Conservation (phyloP, 2,797 vertebrate genomes). For the Limnodromus scolopaceus region DNA sequence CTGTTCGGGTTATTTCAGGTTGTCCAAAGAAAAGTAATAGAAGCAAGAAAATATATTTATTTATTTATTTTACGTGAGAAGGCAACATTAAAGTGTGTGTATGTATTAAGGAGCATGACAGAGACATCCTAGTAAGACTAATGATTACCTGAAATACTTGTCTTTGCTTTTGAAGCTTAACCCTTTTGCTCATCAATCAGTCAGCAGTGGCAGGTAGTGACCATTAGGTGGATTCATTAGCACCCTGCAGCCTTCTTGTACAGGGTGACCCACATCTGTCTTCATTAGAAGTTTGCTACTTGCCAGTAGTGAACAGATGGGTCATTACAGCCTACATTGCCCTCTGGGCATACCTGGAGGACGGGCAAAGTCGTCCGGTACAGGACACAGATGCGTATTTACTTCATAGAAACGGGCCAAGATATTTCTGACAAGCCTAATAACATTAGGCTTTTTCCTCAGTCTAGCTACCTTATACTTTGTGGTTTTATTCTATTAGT, state of each 20-base stretch:
- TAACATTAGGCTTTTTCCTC: neutral
- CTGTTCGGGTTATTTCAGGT: slow-evolving; percentile 31
- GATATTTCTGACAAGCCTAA: slow-evolving; percentile 8
- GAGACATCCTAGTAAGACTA: slow-evolving; percentile 58
- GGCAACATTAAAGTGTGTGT: slow-evolving; percentile 29
- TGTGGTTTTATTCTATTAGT: slow-evolving; percentile 14
- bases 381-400: slow-evolving; percentile 59
- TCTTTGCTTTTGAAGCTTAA: slow-evolving; percentile 78
- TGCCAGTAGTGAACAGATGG: slow-evolving; percentile 92
- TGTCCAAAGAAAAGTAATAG: slow-evolving; percentile 11
- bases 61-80: neutral
- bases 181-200: slow-evolving; percentile 80
- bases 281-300: slow-evolving; percentile 93
- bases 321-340: slow-evolving; percentile 86
- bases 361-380: slow-evolving; percentile 76
- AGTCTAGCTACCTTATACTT: neutral
- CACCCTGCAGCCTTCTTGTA: slow-evolving; percentile 84
- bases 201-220: slow-evolving; percentile 81
- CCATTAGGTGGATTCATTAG: slow-evolving; percentile 91
- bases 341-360: slow-evolving; percentile 89
- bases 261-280: slow-evolving; percentile 90
- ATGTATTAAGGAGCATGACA: slow-evolving; percentile 33
- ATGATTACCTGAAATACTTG: slow-evolving; percentile 70
- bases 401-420: slow-evolving; percentile 15
- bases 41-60: neutral